Percentiles rank a stretch among this genome's conserved stretches.
Conservation (phyloP, 2,797 vertebrate species). For the Meda fulgida region DNA sequence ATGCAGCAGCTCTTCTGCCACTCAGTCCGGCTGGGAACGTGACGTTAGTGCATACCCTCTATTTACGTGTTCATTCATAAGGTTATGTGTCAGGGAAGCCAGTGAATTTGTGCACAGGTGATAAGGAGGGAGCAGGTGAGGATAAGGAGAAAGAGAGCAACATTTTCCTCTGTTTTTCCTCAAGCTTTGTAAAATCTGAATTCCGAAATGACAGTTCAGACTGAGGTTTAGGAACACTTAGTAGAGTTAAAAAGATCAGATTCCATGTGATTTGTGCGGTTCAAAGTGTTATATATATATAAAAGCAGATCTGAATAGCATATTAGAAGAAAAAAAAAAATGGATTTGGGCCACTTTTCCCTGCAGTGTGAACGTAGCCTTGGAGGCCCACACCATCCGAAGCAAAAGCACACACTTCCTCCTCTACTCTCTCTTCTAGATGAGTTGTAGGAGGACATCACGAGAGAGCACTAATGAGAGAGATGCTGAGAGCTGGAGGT, state of each 20-base stretch:
- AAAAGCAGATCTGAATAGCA: neutral
- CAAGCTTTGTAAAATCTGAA: neutral
- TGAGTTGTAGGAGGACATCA: constrained; percentile 26
- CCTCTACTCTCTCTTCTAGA: constrained; percentile 31
- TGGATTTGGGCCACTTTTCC: neutral
- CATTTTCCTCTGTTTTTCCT: neutral
- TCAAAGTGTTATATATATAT: neutral
- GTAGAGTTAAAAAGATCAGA: neutral
- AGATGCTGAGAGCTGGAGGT: constrained; percentile 20
- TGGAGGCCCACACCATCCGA: constrained; percentile 16
- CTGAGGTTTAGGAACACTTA: neutral
- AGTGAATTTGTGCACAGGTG: neutral
- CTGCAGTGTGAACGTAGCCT: neutral
- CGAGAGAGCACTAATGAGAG: constrained; percentile 17
- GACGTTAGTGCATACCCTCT: too few species aligned
- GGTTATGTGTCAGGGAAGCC: neutral
- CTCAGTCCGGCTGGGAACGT: too few species aligned
- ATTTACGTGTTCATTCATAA: neutral
- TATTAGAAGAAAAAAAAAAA: neutral
- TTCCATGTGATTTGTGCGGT: neutral
- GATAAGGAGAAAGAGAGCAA: neutral
- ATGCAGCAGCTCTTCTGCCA: too few species aligned
- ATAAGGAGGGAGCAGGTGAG: neutral
- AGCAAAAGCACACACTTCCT: constrained; percentile 27
- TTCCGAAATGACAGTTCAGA: neutral